Percentiles rank a stretch among this genome's conserved stretches.
Evolutionary conservation across 2,113 vertebrate species (phyloP).

Genomic region (Casuarius casuarius): DNA sequence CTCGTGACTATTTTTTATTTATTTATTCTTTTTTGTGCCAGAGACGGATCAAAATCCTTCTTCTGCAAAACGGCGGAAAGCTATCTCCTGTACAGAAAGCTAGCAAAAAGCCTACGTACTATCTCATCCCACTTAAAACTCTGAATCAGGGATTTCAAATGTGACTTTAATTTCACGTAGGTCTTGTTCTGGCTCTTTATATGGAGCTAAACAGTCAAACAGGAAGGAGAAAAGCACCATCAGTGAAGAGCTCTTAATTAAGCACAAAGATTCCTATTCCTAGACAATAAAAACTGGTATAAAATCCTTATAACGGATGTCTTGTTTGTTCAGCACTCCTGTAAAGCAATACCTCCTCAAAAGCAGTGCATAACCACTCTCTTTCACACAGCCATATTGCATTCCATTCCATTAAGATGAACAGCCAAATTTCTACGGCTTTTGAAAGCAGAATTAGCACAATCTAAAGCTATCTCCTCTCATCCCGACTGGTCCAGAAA

Average conservation of each 20-base stretch:
- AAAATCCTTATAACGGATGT: background rate
- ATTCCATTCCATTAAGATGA: background rate
- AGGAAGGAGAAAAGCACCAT: background rate
- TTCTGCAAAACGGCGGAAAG: background rate
- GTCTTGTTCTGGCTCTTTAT: background rate
- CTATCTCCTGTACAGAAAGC: background rate
- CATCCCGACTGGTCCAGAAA: background rate
- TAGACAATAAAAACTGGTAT: conserved; percentile 1
- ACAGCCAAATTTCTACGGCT: background rate
- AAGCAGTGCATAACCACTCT: background rate
- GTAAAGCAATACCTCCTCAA: background rate
- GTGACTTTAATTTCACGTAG: background rate
- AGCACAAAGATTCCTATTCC: background rate
- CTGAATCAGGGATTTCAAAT: background rate
- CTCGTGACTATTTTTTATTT: background rate
- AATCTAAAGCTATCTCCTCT: background rate
- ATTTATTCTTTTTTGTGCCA: background rate
- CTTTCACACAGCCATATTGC: background rate
- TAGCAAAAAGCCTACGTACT: background rate
- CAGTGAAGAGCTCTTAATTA: background rate
- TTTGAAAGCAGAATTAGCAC: conserved; percentile 29
- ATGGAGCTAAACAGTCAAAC: background rate
- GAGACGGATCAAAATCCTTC: background rate
- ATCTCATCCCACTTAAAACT: background rate
- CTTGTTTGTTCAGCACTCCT: background rate